Conservation (phyloP, 2,797 vertebrate genomes). For the Urosaurus nigricauda region DNA sequence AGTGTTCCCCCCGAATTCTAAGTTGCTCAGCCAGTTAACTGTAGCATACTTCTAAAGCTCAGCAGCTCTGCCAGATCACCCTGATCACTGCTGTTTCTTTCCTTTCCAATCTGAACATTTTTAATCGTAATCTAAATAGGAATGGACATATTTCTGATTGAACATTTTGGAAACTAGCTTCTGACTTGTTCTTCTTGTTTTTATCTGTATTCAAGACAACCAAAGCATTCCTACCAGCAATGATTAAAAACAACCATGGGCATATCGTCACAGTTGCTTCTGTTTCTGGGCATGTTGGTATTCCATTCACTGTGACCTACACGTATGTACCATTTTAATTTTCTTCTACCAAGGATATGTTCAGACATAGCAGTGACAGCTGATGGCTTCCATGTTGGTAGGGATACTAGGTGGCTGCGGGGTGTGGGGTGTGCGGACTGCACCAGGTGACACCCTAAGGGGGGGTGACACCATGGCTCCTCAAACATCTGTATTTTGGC, state of each 20-base stretch:
- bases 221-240: conserved; percentile 79
- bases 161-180: not conserved
- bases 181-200: too few relatives aligned
- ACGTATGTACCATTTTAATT: conserved; percentile 55
- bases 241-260: conserved; percentile 79
- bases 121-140: not conserved
- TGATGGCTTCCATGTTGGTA: too few relatives aligned
- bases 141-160: not conserved
- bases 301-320: conserved; percentile 66
- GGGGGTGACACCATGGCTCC: too few relatives aligned
- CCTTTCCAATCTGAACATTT: not conserved
- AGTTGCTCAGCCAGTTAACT: not conserved
- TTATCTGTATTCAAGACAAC: conserved; percentile 71
- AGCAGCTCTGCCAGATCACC: not conserved
- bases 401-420: too few relatives aligned
- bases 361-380: not conserved
- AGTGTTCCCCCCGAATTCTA: too few relatives aligned
- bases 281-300: conserved; percentile 79
- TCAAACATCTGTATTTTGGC: too few relatives aligned
- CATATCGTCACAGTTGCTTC: conserved; percentile 81
- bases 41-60: not conserved
- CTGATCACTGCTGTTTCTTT: not conserved
- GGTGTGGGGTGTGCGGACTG: too few relatives aligned
- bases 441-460: too few relatives aligned
- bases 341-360: not conserved